Base-by-base conservation (phyloP, 92 coral and sea anemone genomes). In the Phenganax marumi region DNA sequence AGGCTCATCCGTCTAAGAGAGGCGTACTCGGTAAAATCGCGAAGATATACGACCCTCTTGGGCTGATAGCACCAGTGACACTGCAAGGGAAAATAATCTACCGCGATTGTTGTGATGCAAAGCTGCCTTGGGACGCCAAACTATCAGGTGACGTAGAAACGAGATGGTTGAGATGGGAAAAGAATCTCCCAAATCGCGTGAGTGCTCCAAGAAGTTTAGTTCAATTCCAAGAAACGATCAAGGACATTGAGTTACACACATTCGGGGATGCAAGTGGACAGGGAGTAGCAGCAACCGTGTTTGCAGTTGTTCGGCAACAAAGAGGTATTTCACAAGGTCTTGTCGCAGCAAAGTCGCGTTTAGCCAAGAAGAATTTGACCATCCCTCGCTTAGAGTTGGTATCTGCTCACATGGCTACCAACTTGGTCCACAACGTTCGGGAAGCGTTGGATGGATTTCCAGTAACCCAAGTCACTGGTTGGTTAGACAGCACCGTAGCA, bases 351-450 rank as follows among this genome's bases (percentile, higher is more conserved):
- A 33, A 33, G 43, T 33, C 43, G 3, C 72, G 72, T 25, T 22
- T 66, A 11, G 72, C 72, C 33, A 66, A 66, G 72, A 22, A 66
- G n/a, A 22, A 33, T 8, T 4, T 66, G 13, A 66, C 49, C 33
- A 66, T 33, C 7, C 72, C 72, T 66, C 50, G 50, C 10, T 9
- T 66, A 49, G 72, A 66, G 43, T 25, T 66, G 72, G 72, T 66
- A 6, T 25, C 72, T 3, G 72, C 72, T 10, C 72, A 66, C 72
- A 66, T 66, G 72, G 72, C 72, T n/a, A 66, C 49, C 72, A 66
- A 66, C n/a, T n/a, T 66, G 8, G 72, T 66, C 11, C 8, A 22
- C 13, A 25, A 66, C 7, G 72, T 66, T 1, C 17, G 72, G 13
- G 11, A 33, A 10, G 72, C 72, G 6, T 66, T 66, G 50, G 13